Evolutionary conservation across 2,797 vertebrate species (phyloP).

Genomic region (Silurus lanzhouensis): DNA sequence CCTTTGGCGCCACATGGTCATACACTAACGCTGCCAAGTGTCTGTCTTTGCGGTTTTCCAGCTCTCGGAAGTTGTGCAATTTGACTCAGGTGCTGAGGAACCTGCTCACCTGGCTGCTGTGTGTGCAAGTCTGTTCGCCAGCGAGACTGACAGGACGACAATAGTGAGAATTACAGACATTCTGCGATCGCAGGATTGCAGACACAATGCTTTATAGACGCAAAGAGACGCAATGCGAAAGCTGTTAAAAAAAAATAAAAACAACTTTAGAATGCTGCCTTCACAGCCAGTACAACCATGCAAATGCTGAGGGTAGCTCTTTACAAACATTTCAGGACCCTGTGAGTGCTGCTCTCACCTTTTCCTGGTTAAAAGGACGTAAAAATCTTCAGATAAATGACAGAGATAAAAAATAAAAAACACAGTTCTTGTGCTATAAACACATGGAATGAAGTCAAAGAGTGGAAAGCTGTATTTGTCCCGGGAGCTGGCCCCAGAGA

Average conservation of each 20-base stretch:
- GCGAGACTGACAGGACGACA: slow-evolving; percentile 31
- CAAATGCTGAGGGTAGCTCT: slow-evolving; percentile 12
- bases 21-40: background rate
- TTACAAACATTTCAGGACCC: background rate
- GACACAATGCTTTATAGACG: slow-evolving; percentile 1
- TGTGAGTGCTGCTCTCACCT: background rate
- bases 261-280: background rate
- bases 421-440: background rate
- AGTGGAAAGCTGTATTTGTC: slow-evolving; percentile 6
- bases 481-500: slow-evolving; percentile 45
- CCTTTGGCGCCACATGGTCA: slow-evolving; percentile 28
- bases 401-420: background rate
- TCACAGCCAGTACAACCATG: background rate
- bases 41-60: slow-evolving; percentile 13
- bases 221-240: background rate
- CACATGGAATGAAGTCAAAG: slow-evolving; percentile 26
- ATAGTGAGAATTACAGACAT: slow-evolving; percentile 18
- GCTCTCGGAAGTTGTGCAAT: slow-evolving; percentile 31
- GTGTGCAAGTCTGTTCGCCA: background rate
- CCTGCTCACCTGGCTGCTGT: slow-evolving; percentile 68
- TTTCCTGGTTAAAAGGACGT: background rate
- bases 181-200: background rate
- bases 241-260: slow-evolving; percentile 3
- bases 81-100: slow-evolving; percentile 60
- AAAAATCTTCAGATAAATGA: background rate